A percentile compares a stretch with the other conserved stretches of the same genome.
These are phyloP conservation scores for Pristionchus exspectatus DNA, from an alignment of 2,888 invertebrate genomes.

Conservation along the genomic window DNA sequence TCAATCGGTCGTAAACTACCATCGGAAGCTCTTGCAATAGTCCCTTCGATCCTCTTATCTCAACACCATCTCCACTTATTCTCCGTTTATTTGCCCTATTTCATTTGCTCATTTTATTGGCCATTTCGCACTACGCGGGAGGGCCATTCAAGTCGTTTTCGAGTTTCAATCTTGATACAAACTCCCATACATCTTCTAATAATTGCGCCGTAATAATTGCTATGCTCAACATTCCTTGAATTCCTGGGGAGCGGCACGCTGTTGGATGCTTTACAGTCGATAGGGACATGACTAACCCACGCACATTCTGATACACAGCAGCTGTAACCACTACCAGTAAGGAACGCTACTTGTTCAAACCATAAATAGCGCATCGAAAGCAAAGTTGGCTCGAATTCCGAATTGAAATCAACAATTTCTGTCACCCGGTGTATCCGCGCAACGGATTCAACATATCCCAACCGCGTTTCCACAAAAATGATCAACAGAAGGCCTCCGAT, in stretches of 20 bases:
- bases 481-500: no score
- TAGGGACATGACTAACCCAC: background rate
- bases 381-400: background rate
- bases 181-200: background rate
- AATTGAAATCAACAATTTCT: no score
- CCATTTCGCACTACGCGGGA: constrained; percentile 6
- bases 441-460: no score
- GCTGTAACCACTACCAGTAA: background rate
- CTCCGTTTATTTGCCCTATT: background rate
- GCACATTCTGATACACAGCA: background rate
- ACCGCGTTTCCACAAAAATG: no score
- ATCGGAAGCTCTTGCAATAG: background rate
- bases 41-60: background rate
- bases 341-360: background rate
- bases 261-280: background rate
- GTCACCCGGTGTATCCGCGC: no score
- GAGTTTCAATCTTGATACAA: background rate
- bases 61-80: background rate
- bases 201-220: no score
- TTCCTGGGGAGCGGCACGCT: background rate
- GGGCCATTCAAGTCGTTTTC: background rate
- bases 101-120: background rate
- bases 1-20: background rate
- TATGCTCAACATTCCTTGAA: background rate
- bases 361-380: background rate